Percentiles rank a stretch among this genome's conserved stretches.
Evolutionary conservation across 1,140 invertebrate genomes (phyloP).

Genomic region (Ridgeia piscesae): DNA sequence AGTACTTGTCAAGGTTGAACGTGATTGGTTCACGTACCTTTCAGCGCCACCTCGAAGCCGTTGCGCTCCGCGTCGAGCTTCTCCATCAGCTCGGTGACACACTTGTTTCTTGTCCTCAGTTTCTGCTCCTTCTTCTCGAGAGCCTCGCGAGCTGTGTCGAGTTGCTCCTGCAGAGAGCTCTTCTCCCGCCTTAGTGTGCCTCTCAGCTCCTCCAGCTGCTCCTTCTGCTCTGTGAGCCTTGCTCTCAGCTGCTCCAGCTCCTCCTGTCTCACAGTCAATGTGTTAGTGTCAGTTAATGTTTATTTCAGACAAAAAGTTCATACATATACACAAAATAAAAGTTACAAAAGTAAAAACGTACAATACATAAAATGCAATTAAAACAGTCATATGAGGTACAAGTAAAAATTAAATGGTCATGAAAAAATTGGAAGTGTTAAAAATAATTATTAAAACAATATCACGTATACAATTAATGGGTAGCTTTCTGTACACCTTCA

Average conservation of each 20-base stretch:
- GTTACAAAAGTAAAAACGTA: no score
- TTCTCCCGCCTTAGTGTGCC: neutral
- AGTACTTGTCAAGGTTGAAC: neutral
- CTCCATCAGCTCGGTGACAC: constrained; percentile 14
- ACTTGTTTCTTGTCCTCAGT: neutral
- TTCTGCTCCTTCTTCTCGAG: constrained; percentile 17
- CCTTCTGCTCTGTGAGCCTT: neutral
- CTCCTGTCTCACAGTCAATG: neutral
- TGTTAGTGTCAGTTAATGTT: no score
- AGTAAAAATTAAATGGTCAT: no score
- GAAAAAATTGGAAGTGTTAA: no score
- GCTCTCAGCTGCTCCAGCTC: neutral
- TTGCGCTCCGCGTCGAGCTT: neutral
- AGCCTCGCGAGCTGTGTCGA: neutral
- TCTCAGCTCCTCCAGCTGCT: neutral
- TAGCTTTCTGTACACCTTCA: no score
- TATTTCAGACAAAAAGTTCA: no score
- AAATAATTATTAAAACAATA: no score
- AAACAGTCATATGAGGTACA: no score
- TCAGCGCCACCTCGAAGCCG: constrained; percentile 7
- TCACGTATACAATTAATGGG: no score
- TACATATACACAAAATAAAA: no score
- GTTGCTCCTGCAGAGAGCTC: neutral
- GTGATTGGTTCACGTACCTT: constrained; percentile 16
- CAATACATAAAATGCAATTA: no score